Evolutionary conservation across 2,797 vertebrate species (phyloP), one percentile per base, ranked within the genome.

Genomic region (Lutjanus campechanus): DNA sequence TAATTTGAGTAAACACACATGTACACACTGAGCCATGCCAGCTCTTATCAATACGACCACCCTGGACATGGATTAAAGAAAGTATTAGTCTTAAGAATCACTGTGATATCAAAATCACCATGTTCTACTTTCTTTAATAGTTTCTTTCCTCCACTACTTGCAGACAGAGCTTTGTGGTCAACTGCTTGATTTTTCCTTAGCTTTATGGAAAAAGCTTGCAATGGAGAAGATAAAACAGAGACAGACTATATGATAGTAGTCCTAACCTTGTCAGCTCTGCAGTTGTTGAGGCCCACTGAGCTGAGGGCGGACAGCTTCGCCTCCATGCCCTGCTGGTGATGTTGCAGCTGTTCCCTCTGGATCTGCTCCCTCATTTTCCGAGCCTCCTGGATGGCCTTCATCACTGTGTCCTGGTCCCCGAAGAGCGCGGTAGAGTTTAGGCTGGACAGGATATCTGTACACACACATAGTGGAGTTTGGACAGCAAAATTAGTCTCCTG

Each of bases 331-430:
- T 98, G 97, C 1, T 98, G 97, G 90, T 96, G 97, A 82, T 97
- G 97, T 59, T 97, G 96, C 88, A 95, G 95, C 94, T 98, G 97
- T 92, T 98, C 97, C 84, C 97, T 93, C 95, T 99, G 98, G 92
- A 99, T 98, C 95, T 99, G 98, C 92, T 99, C 98, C 94, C 98
- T 96, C 98, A 99, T 99, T 94, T 99, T 99, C 79, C 98, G 96
- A 69, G 98, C 98, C 92, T 99, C 98, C 92, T 99, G 98, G 91
- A 99, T 99, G 89, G 98, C 98, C 96, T 99, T 99, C 98, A 99
- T 97, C 93, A 99, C 98, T 44, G 98, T 98, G 80, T 99, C 98
- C 97, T 99, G 98, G 95, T 99, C 98, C 92, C 98, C 98, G 76
- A 99, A 99, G 75, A 99, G 92, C 61, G 98, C 97, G 20, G 98